Base-by-base conservation (phyloP, 2,113 vertebrate genomes). In the Stegastes partitus region DNA sequence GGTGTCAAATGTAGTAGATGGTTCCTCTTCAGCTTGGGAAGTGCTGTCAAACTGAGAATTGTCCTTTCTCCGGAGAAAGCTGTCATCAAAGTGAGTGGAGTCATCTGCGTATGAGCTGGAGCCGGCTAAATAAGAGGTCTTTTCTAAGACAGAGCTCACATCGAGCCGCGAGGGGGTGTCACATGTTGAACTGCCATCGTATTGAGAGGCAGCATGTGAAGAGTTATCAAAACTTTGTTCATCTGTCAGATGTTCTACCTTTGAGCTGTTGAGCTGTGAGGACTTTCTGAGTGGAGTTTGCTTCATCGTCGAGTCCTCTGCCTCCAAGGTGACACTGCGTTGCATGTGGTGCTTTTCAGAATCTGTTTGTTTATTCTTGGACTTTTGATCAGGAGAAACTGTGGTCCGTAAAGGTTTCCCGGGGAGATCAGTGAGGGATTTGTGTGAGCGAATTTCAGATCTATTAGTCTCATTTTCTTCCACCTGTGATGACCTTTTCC, bases 171-270 rank as follows among this genome's bases (percentile, higher is more conserved):
- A 85, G 16, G 83, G 50, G 34, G 56, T 69, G 74, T 81, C 68
- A 0, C 66, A 81, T 10, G 61, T 51, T 25, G 84, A 91, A 37
- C 7, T 55, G 58, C 63, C 44, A 2, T 87, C 83, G 69, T 82
- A 91, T 5, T 62, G 70, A 51, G 82, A 87, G 21, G 61, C n/a
- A 11, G 22, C 14, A 22, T 25, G 61, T 11, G 73, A 85, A 5
- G 88, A 76, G 53, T 74, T 63, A 11, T 84, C 81, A 59, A 81
- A 93, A 26, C 79, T 68, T 56, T 87, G 79, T 51, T 89, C 76
- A 0, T 78, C 62, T 0, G 80, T 78, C 34, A 64, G 28, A 65
- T 78, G 65, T 55, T 88, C 79, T 45, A 23, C 25, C 34, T 55
- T 74, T 28, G 83, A 81, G 72, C 77, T 84, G 66, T 89, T 79